Percentiles rank a stretch among this genome's conserved stretches.
Conservation (phyloP, 37 sponge, comb jelly and placozoan genomes). For the Eunapius fragilis region DNA sequence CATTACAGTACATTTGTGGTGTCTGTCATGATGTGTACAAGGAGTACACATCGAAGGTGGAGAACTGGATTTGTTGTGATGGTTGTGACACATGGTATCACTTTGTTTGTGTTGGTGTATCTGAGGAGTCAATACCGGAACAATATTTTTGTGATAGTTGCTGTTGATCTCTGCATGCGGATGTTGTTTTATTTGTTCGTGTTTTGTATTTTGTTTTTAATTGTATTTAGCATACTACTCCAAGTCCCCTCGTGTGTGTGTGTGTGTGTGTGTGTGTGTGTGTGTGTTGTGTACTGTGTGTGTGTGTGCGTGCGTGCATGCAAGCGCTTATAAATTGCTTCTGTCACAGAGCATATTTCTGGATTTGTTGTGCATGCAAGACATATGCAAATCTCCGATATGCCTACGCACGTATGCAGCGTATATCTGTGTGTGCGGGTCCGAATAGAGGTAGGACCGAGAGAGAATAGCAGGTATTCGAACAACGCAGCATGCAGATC, state of each 20-base stretch:
- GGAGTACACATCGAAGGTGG: conserved; percentile 14
- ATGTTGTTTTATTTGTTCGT: conserved; percentile 3
- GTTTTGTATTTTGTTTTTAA: neutral
- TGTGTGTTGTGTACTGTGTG: conserved; percentile 34
- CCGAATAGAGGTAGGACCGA: neutral
- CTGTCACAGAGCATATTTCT: neutral
- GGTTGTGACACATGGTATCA: conserved; percentile 45
- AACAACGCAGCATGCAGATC: neutral
- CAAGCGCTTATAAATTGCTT: conserved; percentile 15
- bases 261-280: conserved; percentile 44
- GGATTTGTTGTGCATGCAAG: neutral
- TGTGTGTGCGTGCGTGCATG: conserved; percentile 26
- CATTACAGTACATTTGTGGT: neutral
- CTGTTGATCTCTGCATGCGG: neutral
- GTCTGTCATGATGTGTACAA: conserved; percentile 25
- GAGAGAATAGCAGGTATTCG: neutral
- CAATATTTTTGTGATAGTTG: neutral
- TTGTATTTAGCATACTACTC: neutral
- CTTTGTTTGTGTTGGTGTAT: neutral
- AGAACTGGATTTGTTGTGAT: conserved; percentile 51
- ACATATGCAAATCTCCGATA: neutral
- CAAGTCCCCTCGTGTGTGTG: conserved; percentile 9
- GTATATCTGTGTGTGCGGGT: neutral
- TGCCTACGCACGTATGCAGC: neutral
- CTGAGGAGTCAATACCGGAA: neutral